phyloP scores from a whole-genome alignment of 2,888 invertebrate species.

The Xanthorhoe designata region DNA sequence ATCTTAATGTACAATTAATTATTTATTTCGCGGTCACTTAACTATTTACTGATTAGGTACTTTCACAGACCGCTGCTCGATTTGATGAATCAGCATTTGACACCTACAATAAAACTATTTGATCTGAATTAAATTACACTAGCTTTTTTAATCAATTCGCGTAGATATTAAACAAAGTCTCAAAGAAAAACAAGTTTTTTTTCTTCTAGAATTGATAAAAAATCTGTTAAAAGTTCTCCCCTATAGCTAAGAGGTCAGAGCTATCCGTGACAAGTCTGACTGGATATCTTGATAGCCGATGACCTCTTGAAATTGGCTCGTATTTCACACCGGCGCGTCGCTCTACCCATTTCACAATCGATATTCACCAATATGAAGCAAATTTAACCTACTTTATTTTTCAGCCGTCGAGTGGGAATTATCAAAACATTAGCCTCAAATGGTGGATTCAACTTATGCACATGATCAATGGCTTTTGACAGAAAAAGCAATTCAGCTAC shows the following conservation, averaged over 20 bases:
- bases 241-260: conserved; percentile 8
- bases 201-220: neutral
- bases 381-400: conserved; percentile 1
- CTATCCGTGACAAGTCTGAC: conserved; percentile 24
- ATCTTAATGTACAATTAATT: too few species aligned
- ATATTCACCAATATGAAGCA: conserved; percentile 12
- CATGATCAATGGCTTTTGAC: too few species aligned
- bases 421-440: too few species aligned
- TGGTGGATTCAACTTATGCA: too few species aligned
- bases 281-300: conserved; percentile 27
- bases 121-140: too few species aligned
- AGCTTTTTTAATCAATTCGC: neutral
- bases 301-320: conserved; percentile 29
- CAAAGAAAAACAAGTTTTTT: neutral
- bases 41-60: too few species aligned
- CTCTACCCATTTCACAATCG: conserved; percentile 4
- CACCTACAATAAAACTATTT: too few species aligned
- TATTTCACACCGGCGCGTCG: conserved; percentile 10
- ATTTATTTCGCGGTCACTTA: too few species aligned
- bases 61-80: too few species aligned
- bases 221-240: neutral
- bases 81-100: too few species aligned
- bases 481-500: too few species aligned
- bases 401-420: neutral
- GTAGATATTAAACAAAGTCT: neutral